These are phyloP conservation scores for Coptodon rendalli DNA, from an alignment of 2,113 vertebrate species.

Conservation along the genomic window DNA sequence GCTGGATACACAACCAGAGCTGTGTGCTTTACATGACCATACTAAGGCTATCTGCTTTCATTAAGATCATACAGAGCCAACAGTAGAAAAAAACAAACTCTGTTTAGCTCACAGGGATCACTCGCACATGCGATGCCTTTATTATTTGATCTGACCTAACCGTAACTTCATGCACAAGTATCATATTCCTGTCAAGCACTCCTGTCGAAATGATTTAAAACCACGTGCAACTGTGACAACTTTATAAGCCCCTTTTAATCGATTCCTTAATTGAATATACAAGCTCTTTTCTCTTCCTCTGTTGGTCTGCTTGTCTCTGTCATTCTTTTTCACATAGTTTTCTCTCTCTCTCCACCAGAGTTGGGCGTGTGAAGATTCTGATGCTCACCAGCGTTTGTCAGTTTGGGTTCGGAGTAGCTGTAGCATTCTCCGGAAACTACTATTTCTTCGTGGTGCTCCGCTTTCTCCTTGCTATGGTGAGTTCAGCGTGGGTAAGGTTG, in stretches of 20 bases:
- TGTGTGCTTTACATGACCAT: neutral
- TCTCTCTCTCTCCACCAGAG: slow-evolving; percentile 56
- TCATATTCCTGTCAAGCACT: neutral
- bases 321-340: neutral
- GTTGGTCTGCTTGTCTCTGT: neutral
- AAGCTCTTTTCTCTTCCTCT: neutral
- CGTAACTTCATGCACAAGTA: neutral
- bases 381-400: slow-evolving; percentile 81
- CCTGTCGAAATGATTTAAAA: neutral
- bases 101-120: neutral
- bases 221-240: neutral
- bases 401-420: slow-evolving; percentile 79
- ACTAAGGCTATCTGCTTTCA: neutral
- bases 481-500: slow-evolving; percentile 10
- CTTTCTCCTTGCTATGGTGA: slow-evolving; percentile 89
- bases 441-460: slow-evolving; percentile 79
- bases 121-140: neutral
- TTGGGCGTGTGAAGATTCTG: slow-evolving; percentile 80
- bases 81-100: neutral
- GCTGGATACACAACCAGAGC: neutral
- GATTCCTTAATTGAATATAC: neutral
- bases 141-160: neutral
- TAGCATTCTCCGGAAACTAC: slow-evolving; percentile 83
- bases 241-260: neutral
- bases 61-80: neutral